Base-by-base conservation (phyloP, 2,888 invertebrate genomes). In the Abrostola triplasia region DNA sequence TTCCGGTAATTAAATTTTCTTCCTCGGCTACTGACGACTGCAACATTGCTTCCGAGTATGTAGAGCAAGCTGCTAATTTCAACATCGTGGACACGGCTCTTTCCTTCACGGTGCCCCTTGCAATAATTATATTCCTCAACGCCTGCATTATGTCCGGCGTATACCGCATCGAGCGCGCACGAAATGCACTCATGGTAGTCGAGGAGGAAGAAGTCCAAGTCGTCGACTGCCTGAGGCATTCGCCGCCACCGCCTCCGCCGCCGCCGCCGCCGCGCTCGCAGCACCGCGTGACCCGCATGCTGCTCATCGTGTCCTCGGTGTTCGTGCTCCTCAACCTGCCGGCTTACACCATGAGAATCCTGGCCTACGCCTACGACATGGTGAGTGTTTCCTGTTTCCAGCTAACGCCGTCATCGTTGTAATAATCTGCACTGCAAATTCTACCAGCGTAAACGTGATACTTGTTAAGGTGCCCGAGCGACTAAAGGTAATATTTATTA, bases 261-360 rank as follows among this genome's bases (percentile, higher is more conserved):
- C 61, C 88, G 64, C 84, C 88, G 64, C 85, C 89, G 13, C 92
- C 90, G 58, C 93, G 93, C 53, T 95, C 96, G 0, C 97, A 97
- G 84, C 95, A 96, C 35, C 96, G 96, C 82, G 95, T 98, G 69
- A 98, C 98, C 42, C 96, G 97, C 84, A 98, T 98, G 97, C 92
- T 98, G 62, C 95, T 98, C 36, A 94, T 97, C 58, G 97, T 98
- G 0, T 98, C 98, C 1, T 96, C 96, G 0, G 97, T 97, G 0
- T 98, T 97, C 88, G 95, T 98, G 9, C 93, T 96, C 50, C 95
- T 98, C 57, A 98, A 98, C 89, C 86, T 97, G 63, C 98, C 98
- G 0, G 96, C 97, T 38, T 97, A 97, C 89, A 95, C 96, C 56
- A 95, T 97, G 90, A 93, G 98, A 63, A 91, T 97, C 37, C 89